Evolutionary conservation across 2,113 vertebrate genomes (phyloP).

Genomic region (Rhipidura dahli): DNA sequence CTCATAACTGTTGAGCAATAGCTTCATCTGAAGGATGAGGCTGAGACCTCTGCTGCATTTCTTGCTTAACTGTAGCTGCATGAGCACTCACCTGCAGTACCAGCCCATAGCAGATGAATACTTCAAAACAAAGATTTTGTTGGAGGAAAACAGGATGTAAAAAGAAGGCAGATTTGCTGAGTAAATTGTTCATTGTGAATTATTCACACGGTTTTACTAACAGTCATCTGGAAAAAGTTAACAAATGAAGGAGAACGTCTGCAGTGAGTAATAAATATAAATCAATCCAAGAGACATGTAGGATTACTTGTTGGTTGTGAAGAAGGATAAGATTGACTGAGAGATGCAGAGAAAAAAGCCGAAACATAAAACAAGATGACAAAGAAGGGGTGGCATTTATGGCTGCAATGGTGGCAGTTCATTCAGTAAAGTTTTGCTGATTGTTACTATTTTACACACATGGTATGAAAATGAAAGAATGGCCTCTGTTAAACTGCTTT

Average conservation of each 20-base stretch:
- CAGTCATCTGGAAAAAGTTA: slow-evolving; percentile 39
- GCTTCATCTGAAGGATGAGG: background rate
- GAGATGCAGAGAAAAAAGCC: background rate
- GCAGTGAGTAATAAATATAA: background rate
- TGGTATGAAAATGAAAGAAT: background rate
- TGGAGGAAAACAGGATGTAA: background rate
- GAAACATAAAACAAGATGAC: background rate
- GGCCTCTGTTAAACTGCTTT: background rate
- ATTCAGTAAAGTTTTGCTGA: background rate
- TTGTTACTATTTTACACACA: slow-evolving; percentile 9
- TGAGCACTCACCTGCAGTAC: background rate
- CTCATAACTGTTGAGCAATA: background rate
- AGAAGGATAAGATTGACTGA: background rate
- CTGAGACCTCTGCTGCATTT: background rate
- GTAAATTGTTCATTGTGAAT: background rate
- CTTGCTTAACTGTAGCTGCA: background rate
- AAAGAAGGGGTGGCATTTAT: background rate
- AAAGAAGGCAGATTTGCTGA: background rate
- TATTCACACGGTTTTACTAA: background rate
- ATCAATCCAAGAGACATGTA: background rate
- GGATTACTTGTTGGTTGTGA: background rate
- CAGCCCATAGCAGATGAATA: background rate
- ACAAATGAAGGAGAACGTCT: background rate
- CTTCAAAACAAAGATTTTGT: background rate
- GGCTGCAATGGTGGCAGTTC: background rate